Evolutionary conservation across 2,797 vertebrate species (phyloP).

Genomic region (Tragelaphus oryx): DNA sequence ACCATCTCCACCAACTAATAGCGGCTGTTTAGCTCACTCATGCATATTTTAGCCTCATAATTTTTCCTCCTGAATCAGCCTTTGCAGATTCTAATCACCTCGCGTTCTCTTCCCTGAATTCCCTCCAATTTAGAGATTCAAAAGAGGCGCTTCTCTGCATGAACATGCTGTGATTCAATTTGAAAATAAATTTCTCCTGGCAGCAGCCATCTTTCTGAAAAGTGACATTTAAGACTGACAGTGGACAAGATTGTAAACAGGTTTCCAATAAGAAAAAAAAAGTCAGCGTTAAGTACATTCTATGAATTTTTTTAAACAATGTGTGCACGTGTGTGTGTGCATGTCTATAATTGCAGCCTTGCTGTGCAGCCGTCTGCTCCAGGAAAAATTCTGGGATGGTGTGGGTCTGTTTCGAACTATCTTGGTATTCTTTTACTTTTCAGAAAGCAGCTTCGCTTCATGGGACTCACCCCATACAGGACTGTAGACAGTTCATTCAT

Average conservation of each 20-base stretch:
- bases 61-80: slow-evolving; percentile 65
- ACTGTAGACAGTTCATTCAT: neutral
- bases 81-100: slow-evolving; percentile 70
- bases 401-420: slow-evolving; percentile 43
- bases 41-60: slow-evolving; percentile 67
- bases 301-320: slow-evolving; percentile 65
- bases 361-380: slow-evolving; percentile 62
- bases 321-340: slow-evolving; percentile 20
- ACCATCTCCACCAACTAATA: neutral
- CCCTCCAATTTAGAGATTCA: slow-evolving; percentile 76
- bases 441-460: slow-evolving; percentile 45
- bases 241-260: slow-evolving; percentile 76
- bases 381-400: slow-evolving; percentile 56
- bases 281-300: slow-evolving; percentile 53
- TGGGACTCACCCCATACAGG: neutral
- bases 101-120: slow-evolving; percentile 71
- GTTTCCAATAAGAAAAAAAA: slow-evolving; percentile 65
- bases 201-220: slow-evolving; percentile 71
- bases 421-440: slow-evolving; percentile 49
- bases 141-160: slow-evolving; percentile 76
- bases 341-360: slow-evolving; percentile 63
- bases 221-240: slow-evolving; percentile 75
- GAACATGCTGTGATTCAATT: slow-evolving; percentile 75
- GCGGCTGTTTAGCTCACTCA: slow-evolving; percentile 46
- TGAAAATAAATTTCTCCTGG: slow-evolving; percentile 73